Evolutionary conservation across 1,140 invertebrate genomes (phyloP), one percentile per base, ranked within the genome.

Genomic region (Drosophila tristis): DNA sequence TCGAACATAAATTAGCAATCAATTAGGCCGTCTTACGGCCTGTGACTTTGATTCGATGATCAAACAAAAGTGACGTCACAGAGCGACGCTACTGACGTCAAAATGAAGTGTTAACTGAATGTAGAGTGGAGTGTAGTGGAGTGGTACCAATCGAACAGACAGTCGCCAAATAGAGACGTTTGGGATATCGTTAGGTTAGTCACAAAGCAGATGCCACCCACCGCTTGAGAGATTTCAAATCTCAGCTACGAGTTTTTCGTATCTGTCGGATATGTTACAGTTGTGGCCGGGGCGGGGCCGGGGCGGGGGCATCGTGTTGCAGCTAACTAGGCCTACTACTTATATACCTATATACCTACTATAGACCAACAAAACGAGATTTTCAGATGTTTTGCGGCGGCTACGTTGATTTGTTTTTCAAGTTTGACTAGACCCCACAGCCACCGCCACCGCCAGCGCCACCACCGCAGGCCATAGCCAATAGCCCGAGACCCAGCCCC

Each of bases 1-100:
- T 86, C 71, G 51, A 76, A 73, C 58, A 56, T 60, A 16, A 85
- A 67, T 84, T 86, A 84, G 74, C 64, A 57, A 49, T 50, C 64
- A 65, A 66, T 73, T 72, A 65, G 62, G 44, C 43, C 35, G 59
- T 54, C 16, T 20, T 16, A 13, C 4, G 20, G 65, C 29, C 48
- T 48, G 56, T 53, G 56, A 42, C 56, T 4, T 23, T 20, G 25
- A 47, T 57, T 57, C 49, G 23, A 4, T 3, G 23, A 49, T 15
- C n/a, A 8, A 20, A 3, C 29, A 35, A 29, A n/a, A 50, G 66
- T 65, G 81, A 65, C 80, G 80, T 84, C 76, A 62, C 81, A 72
- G 48, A 45, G 39, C 39, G 47, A 26, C 31, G 9, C 44, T 55
- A 13, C 57, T 78, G 75, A 73, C 67, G 67, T 74, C 72, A 74